Percentiles rank a stretch among this genome's conserved stretches.
Conservation (phyloP, 2,797 vertebrate species). For the Perodicticus potto region DNA sequence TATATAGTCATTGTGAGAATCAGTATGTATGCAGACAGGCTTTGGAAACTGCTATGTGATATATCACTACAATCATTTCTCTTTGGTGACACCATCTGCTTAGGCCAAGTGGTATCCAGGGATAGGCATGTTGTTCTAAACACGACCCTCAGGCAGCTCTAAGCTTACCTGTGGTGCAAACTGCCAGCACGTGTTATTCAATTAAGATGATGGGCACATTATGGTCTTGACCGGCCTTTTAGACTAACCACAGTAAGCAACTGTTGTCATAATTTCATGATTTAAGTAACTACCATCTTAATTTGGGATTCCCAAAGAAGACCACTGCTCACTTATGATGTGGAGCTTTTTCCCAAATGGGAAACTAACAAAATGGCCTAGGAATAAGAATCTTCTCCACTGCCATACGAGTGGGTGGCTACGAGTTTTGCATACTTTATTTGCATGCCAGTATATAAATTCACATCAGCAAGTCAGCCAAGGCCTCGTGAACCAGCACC, state of each 20-base stretch:
- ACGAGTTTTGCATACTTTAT: not conserved
- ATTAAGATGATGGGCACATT: not conserved
- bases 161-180: not conserved
- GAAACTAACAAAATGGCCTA: not conserved
- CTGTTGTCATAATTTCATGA: conserved; percentile 42
- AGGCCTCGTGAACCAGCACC: not conserved
- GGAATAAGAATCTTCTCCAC: not conserved
- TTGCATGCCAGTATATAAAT: not conserved
- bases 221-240: not conserved
- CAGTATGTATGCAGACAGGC: not conserved
- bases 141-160: not conserved
- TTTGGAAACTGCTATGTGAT: not conserved
- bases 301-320: conserved; percentile 55
- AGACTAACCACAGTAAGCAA: not conserved
- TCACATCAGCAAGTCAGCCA: not conserved
- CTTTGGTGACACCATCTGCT: not conserved
- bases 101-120: not conserved
- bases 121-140: not conserved
- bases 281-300: conserved; percentile 78
- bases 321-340: conserved; percentile 59
- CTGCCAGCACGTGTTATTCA: not conserved
- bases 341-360: not conserved
- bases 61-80: conserved; percentile 3
- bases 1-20: not conserved
- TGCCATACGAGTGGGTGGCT: not conserved